Evolutionary conservation across 2,113 vertebrate species (phyloP), one percentile per base, ranked within the genome.

Genomic region (Zosterops lateralis): DNA sequence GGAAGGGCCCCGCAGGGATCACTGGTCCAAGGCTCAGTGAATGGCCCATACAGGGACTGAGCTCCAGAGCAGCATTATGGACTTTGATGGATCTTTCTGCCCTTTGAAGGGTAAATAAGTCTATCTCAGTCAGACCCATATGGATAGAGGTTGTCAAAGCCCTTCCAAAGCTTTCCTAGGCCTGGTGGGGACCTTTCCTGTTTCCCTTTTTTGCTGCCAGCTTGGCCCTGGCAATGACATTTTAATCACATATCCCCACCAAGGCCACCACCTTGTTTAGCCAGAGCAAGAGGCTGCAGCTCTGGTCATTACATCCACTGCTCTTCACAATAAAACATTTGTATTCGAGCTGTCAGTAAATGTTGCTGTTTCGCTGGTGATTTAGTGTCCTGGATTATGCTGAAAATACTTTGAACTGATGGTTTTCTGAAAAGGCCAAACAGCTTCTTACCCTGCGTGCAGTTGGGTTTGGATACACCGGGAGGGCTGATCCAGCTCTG

Each of bases 331-430:
- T 66, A 83, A 91, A 94, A 67, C 72, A 67, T 68, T 96, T 96
- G 94, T 92, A 40, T 86, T 95, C 24, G 9, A 87, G 84, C 88
- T 97, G 88, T 92, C 96, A 93, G 93, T 83, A 89, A 93, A 95
- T 92, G 78, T 94, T 95, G 90, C 89, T 94, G 2, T 91, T 92
- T 85, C 84, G 74, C 84, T 28, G 79, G 74, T 95, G 96, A 94
- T 96, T 95, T 96, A 95, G 77, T 92, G 77, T 92, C 86, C 92
- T 73, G 92, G 94, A 93, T 96, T 96, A 93, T 92, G 86, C 89
- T 81, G 94, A 96, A 96, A 96, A 91, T 93, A 94, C 92, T 97
- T 94, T 96, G 92, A 93, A 91, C 86, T 95, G 93, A 91, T 94
- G 91, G 50, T 87, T 96, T 93, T 95, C 87, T 93, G 58, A 32